Evolutionary conservation across 2,888 invertebrate species (phyloP).

Genomic region (Drosophila phalerata): DNA sequence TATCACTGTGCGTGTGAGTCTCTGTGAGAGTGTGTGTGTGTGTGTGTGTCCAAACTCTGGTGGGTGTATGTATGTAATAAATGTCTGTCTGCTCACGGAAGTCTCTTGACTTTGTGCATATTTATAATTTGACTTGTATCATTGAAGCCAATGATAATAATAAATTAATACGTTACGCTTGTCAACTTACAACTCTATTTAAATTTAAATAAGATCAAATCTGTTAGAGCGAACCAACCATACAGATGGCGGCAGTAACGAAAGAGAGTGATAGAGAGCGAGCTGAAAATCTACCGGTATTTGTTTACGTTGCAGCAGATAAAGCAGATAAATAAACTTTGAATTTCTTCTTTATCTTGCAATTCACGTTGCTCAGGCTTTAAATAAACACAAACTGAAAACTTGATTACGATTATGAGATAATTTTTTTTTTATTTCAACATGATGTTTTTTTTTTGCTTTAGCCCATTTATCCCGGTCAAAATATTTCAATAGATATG

Average conservation of each 20-base stretch:
- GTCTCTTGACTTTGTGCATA: conserved; percentile 46
- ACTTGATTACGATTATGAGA: conserved; percentile 18
- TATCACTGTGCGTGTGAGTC: conserved; percentile 5
- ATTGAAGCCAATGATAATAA: conserved; percentile 39
- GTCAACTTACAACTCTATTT: conserved; percentile 10
- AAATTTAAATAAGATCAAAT: conserved; percentile 1
- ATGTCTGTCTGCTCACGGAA: conserved; percentile 58
- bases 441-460: not conserved
- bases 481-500: conserved; percentile 25
- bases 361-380: conserved; percentile 40
- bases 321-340: conserved; percentile 32
- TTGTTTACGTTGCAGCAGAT: conserved; percentile 51
- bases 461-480: conserved; percentile 24
- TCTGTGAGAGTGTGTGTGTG: conserved; percentile 24
- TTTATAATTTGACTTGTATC: conserved; percentile 18
- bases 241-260: not conserved
- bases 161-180: conserved; percentile 32
- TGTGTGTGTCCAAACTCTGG: conserved; percentile 48
- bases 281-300: conserved; percentile 50
- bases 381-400: conserved; percentile 52
- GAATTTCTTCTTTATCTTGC: conserved; percentile 40
- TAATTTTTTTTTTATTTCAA: not conserved
- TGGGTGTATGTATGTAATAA: conserved; percentile 73
- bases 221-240: not conserved
- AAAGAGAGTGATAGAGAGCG: not conserved